A percentile compares a stretch with the other conserved stretches of the same genome.
phyloP scores from a whole-genome alignment of 2,797 vertebrate genomes.

The Schizopygopsis pylzovi region DNA sequence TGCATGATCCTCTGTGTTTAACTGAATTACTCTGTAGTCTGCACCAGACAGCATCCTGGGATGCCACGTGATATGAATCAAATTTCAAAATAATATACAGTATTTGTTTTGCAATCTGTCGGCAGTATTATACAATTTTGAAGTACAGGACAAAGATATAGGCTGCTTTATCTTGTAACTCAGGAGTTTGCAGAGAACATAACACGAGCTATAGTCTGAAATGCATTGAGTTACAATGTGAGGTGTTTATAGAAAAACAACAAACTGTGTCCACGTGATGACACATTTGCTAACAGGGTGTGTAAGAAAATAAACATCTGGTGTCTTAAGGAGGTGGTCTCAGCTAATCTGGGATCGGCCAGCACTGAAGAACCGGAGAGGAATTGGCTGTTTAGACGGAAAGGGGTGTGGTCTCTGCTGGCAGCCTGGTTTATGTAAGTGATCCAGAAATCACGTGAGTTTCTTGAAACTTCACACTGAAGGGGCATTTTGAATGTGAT shows the following conservation, averaged over 20 bases:
- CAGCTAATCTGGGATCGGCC: not conserved
- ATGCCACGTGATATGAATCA: not conserved
- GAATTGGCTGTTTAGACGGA: conserved; percentile 5
- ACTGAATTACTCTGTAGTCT: not conserved
- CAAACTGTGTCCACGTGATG: not conserved
- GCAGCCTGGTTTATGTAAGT: conserved; percentile 12
- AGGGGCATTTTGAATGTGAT: conserved; percentile 4
- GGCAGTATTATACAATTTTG: not conserved
- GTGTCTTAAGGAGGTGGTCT: not conserved
- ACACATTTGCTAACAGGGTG: not conserved
- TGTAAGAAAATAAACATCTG: not conserved
- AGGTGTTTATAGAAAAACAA: not conserved
- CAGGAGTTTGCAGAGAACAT: not conserved
- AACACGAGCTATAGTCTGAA: not conserved
- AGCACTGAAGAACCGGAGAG: not conserved
- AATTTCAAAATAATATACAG: not conserved
- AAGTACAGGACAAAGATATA: not conserved
- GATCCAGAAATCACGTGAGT: conserved; percentile 32
- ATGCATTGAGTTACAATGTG: not conserved
- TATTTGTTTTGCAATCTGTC: not conserved
- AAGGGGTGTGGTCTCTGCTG: not conserved
- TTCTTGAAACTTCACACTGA: conserved; percentile 35
- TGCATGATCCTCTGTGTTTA: not conserved
- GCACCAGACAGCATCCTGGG: not conserved
- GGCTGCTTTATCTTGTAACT: not conserved